These are phyloP conservation scores for Dermochelys coriacea DNA, from an alignment of 2,797 vertebrate species.

Conservation along the genomic window DNA sequence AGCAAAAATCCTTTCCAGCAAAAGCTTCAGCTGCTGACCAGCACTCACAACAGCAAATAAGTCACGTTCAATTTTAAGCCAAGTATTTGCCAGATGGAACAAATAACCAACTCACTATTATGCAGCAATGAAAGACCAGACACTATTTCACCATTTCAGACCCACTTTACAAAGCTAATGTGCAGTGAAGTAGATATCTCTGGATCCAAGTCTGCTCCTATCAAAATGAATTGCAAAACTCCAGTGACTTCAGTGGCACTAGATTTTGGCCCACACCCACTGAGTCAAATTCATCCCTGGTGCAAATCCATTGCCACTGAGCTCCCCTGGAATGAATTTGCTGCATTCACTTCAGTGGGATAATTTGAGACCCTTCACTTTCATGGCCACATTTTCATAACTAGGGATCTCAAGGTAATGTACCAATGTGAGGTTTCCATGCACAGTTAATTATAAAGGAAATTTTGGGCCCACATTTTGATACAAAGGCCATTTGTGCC, in stretches of 20 bases:
- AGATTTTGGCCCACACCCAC: not conserved
- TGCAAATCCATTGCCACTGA: not conserved
- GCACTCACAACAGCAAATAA: not conserved
- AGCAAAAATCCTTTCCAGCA: fast-evolving
- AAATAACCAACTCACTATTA: not conserved
- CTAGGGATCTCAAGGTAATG: not conserved
- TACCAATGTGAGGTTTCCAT: not conserved
- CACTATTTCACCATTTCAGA: not conserved
- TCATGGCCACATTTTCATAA: not conserved
- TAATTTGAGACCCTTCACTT: not conserved
- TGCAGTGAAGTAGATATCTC: not conserved
- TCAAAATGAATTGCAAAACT: not conserved
- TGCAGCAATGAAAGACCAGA: not conserved
- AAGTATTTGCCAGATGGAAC: not conserved
- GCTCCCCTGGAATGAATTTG: fast-evolving
- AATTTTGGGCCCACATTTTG: not conserved
- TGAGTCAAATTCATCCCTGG: not conserved
- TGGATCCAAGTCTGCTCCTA: not conserved
- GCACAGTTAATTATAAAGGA: not conserved
- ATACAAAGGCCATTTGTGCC: conserved; percentile 22
- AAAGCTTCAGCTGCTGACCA: not conserved
- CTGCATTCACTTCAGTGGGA: not conserved
- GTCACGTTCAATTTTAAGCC: not conserved
- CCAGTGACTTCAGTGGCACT: not conserved
- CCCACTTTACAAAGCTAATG: not conserved